These are phyloP conservation scores for Mobula birostris DNA, from an alignment of 2,113 vertebrate species.

Conservation along the genomic window DNA sequence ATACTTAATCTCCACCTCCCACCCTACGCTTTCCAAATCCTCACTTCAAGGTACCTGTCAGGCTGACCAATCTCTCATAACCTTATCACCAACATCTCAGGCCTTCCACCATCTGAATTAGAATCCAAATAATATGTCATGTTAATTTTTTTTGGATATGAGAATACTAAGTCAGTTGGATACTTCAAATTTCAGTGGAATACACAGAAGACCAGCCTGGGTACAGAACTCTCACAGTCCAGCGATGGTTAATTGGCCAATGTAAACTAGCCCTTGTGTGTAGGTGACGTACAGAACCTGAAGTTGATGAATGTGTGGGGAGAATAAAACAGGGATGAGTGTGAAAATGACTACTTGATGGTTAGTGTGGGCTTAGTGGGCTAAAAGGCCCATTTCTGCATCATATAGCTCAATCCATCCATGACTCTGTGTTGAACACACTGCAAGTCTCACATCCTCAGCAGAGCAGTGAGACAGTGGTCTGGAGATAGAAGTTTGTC, in stretches of 20 bases:
- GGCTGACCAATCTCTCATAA: background rate
- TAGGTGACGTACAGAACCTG: too few relatives aligned
- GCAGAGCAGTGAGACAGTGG: background rate
- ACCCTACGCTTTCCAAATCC: too few relatives aligned
- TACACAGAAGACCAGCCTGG: background rate
- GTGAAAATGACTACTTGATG: too few relatives aligned
- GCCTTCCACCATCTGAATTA: background rate
- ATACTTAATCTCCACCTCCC: background rate
- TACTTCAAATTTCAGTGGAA: background rate
- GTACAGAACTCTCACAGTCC: background rate
- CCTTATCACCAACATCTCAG: background rate
- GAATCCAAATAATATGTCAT: background rate
- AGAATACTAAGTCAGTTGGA: background rate
- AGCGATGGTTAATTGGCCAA: too few relatives aligned
- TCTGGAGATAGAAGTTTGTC: background rate
- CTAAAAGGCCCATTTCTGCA: too few relatives aligned
- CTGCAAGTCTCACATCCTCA: background rate
- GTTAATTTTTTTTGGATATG: background rate
- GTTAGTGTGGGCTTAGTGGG: too few relatives aligned
- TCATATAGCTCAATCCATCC: too few relatives aligned
- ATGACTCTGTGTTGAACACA: background rate
- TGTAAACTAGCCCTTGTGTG: too few relatives aligned
- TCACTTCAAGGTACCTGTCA: background rate
- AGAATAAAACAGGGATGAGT: too few relatives aligned
- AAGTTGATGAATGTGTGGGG: too few relatives aligned